Conservation (phyloP, 2,113 vertebrate genomes). For the Steatornis caripensis region DNA sequence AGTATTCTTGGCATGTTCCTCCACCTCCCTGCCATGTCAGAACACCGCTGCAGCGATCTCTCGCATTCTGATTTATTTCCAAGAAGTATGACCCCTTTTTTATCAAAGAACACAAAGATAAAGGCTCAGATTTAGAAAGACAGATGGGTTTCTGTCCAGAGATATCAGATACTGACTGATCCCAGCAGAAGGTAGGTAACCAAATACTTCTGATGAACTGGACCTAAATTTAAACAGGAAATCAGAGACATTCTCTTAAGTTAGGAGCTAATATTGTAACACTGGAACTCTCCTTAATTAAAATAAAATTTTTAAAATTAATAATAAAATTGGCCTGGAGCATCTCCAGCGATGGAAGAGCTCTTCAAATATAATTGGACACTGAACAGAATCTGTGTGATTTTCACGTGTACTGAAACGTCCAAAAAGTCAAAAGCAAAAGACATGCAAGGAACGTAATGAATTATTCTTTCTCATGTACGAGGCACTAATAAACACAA, state of each 20-base stretch:
- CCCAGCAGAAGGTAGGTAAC: slow-evolving; percentile 48
- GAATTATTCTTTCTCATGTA: not conserved
- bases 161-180: slow-evolving; percentile 42
- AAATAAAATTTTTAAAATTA: not conserved
- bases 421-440: not conserved
- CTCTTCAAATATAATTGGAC: not conserved
- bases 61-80: not conserved
- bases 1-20: not conserved
- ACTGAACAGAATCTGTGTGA: not conserved
- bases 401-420: not conserved
- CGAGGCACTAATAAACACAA: not conserved
- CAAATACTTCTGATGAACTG: not conserved
- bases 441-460: not conserved
- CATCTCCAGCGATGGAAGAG: not conserved
- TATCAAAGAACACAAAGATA: slow-evolving; percentile 18
- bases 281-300: not conserved
- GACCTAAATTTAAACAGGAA: slow-evolving; percentile 48
- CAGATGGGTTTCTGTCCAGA: slow-evolving; percentile 37
- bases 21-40: not conserved
- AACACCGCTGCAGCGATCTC: not conserved
- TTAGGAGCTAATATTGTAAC: not conserved
- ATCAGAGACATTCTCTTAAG: not conserved
- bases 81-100: not conserved
- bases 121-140: slow-evolving; percentile 46
- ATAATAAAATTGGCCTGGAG: not conserved